These are phyloP conservation scores for Acridotheres tristis DNA, from an alignment of 2,797 vertebrate species.

Conservation along the genomic window DNA sequence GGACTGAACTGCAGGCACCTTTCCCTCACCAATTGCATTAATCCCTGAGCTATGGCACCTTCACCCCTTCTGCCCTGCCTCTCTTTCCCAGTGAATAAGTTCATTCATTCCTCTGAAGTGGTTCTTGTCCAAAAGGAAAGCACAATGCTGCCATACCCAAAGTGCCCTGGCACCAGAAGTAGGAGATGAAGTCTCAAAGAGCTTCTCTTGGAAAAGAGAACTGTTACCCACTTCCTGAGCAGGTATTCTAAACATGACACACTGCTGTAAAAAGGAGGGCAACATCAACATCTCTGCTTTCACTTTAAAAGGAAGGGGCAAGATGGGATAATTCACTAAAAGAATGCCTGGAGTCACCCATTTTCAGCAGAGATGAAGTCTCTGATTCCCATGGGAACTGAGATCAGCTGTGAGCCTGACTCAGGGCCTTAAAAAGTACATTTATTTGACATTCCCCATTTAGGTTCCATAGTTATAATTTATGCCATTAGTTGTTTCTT, in stretches of 20 bases:
- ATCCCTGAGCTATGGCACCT: not conserved
- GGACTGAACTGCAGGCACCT: not conserved
- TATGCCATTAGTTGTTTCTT: slow-evolving; percentile 4
- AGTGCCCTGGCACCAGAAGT: not conserved
- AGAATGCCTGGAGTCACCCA: not conserved
- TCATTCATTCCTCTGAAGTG: not conserved
- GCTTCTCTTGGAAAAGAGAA: not conserved
- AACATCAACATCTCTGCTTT: not conserved
- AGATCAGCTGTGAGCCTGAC: not conserved
- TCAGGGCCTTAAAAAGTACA: not conserved
- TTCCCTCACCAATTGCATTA: not conserved
- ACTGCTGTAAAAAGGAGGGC: not conserved
- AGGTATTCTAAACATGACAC: not conserved
- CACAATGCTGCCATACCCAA: not conserved
- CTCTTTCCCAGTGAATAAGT: not conserved
- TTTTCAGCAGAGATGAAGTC: not conserved
- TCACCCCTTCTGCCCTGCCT: not conserved
- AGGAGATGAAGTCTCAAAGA: not conserved
- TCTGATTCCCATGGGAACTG: not conserved
- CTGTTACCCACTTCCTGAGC: not conserved
- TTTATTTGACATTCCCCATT: not conserved
- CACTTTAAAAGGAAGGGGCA: not conserved
- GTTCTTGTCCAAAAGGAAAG: not conserved
- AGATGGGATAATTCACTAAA: not conserved
- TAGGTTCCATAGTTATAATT: not conserved